Conservation (phyloP, 2,888 invertebrate genomes). For the Agyllia agylla region DNA sequence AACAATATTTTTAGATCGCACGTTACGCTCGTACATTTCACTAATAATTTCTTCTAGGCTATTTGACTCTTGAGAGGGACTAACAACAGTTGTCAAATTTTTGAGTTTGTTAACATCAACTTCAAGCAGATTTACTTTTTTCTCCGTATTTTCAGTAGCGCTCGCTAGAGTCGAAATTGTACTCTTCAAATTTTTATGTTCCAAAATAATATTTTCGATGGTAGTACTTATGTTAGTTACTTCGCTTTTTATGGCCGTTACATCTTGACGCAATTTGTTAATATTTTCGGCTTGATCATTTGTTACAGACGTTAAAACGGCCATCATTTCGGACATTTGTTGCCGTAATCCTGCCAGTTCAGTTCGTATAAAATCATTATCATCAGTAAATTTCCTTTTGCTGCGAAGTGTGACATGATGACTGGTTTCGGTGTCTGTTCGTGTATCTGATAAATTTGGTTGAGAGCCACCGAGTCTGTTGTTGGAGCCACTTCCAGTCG, state of each 20-base stretch:
- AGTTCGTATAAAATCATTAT: constrained; percentile 18
- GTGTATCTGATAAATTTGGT: constrained; percentile 22
- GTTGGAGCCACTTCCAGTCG: constrained; percentile 32
- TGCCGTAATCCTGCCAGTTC: constrained; percentile 41
- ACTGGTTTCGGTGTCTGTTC: neutral
- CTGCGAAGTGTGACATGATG: constrained; percentile 13
- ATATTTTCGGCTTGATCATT: constrained; percentile 32
- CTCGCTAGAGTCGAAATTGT: constrained; percentile 12
- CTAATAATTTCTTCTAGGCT: constrained; percentile 17
- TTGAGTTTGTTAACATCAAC: constrained; percentile 22
- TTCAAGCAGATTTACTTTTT: constrained; percentile 30
- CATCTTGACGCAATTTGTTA: constrained; percentile 22
- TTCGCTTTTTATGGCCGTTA: constrained; percentile 42
- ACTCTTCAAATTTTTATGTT: constrained; percentile 31
- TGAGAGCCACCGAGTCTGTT: constrained; percentile 25
- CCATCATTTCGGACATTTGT: constrained; percentile 47
- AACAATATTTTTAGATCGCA: neutral
- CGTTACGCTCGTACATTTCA: constrained; percentile 26
- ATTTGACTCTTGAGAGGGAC: neutral
- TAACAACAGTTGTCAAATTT: neutral
- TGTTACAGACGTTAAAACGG: neutral
- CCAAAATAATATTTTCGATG: constrained; percentile 24
- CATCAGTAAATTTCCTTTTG: constrained; percentile 23
- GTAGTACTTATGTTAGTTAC: constrained; percentile 26
- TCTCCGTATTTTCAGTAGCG: neutral